Conservation (phyloP, 2,113 vertebrate species). For the Centropristis striata region DNA sequence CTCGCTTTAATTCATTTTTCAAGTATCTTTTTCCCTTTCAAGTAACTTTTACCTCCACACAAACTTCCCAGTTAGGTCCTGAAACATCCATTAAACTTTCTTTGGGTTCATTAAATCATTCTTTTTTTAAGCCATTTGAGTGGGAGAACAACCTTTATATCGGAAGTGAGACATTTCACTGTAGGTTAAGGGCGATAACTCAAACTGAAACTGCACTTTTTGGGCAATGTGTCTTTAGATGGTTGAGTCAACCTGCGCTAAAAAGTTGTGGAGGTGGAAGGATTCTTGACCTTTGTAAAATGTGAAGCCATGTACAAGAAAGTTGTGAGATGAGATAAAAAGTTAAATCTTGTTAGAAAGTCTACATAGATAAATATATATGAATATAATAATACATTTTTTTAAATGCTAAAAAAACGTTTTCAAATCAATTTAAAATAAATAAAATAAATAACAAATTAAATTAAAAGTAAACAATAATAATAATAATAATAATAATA, state of each 20-base stretch:
- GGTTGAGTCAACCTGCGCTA: slow-evolving; percentile 12
- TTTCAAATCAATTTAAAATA: no score
- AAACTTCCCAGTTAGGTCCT: background rate
- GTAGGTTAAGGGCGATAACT: background rate
- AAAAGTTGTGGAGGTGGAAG: background rate
- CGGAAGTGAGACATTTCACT: background rate
- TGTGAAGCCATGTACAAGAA: background rate
- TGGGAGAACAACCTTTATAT: background rate
- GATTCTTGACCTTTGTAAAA: background rate
- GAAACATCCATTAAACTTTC: background rate
- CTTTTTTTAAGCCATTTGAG: background rate
- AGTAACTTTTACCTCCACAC: background rate
- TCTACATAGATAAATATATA: no score
- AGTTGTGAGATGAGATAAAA: background rate
- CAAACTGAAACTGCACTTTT: slow-evolving; percentile 24
- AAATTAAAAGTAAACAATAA: background rate
- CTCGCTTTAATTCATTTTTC: background rate
- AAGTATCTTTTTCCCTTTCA: background rate
- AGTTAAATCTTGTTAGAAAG: background rate
- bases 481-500: no score
- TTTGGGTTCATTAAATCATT: background rate
- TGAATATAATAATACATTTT: no score
- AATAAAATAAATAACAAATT: no score
- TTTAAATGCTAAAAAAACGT: no score
- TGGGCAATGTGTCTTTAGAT: background rate